These are phyloP conservation scores for Hylia prasina DNA, from an alignment of 2,113 vertebrate genomes.

Conservation along the genomic window DNA sequence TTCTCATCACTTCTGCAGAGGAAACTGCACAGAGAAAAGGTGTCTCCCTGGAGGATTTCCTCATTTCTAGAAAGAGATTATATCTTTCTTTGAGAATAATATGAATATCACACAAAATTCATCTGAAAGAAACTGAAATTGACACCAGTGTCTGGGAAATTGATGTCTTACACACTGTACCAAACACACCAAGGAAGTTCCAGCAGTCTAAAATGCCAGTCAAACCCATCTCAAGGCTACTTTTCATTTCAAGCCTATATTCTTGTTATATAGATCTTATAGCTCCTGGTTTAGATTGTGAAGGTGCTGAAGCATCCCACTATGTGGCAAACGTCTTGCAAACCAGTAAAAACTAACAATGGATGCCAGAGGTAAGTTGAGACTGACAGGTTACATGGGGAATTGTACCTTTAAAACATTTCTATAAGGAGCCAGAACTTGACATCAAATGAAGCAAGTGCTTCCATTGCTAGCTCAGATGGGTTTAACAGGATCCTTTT, in stretches of 20 bases:
- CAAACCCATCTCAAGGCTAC: background rate
- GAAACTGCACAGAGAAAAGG: background rate
- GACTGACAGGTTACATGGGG: background rate
- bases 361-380: background rate
- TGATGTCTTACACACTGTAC: background rate
- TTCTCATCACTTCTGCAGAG: background rate
- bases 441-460: background rate
- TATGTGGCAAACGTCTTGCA: background rate
- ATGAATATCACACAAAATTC: background rate
- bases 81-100: background rate
- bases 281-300: background rate
- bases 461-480: background rate
- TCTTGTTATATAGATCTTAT: background rate
- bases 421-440: background rate
- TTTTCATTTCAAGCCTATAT: background rate
- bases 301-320: background rate
- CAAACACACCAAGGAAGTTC: background rate
- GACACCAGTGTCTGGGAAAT: background rate
- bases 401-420: background rate
- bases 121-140: background rate
- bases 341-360: background rate
- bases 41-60: background rate
- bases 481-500: background rate
- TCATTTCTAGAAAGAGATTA: background rate
- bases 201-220: background rate